phyloP scores from a whole-genome alignment of 2,797 vertebrate genomes.

The Masticophis lateralis region DNA sequence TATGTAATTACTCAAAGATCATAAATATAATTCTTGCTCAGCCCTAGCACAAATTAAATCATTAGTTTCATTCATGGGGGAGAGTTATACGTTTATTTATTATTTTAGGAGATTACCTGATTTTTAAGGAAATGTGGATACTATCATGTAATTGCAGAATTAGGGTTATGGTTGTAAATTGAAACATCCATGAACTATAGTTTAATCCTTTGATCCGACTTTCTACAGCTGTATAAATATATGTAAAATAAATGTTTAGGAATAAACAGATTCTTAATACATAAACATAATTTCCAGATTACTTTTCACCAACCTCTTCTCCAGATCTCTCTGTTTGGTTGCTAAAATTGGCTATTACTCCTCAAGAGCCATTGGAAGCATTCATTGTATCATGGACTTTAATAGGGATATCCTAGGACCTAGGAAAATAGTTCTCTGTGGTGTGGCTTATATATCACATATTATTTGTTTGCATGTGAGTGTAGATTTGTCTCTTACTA shows the following conservation, averaged over 20 bases:
- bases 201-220: constrained; percentile 31
- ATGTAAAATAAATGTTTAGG: constrained; percentile 8
- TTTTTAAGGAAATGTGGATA: background rate
- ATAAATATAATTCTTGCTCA: background rate
- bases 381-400: background rate
- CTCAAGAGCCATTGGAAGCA: background rate
- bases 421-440: background rate
- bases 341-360: background rate
- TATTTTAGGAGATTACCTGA: background rate
- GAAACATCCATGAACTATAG: constrained; percentile 14
- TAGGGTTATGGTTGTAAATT: background rate
- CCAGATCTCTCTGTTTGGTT: background rate
- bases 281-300: background rate
- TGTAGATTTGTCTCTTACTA: constrained; percentile 1
- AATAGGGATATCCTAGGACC: background rate
- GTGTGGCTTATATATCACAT: background rate
- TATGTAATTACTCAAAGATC: background rate
- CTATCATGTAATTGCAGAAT: background rate
- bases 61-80: background rate
- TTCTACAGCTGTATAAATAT: background rate
- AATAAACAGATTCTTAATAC: constrained; percentile 26
- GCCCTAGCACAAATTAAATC: background rate
- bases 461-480: background rate
- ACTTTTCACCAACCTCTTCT: background rate
- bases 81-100: background rate